These are phyloP conservation scores for Muschampia plurimacula DNA, from an alignment of 2,888 invertebrate genomes.

Conservation along the genomic window DNA sequence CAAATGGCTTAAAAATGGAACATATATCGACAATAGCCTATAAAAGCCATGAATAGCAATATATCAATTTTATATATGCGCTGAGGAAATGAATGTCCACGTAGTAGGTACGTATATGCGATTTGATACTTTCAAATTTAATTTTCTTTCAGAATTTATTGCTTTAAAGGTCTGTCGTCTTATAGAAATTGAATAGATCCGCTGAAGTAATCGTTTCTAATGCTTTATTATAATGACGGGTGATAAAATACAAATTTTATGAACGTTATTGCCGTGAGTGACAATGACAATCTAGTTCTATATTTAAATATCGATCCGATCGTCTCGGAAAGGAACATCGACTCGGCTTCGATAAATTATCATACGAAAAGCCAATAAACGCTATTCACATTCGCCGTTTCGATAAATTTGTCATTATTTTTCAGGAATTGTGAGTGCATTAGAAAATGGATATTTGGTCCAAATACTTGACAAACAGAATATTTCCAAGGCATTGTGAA, in stretches of 20 bases:
- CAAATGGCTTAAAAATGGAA: no score
- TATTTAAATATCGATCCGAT: background rate
- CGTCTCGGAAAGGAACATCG: background rate
- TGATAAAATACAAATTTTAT: background rate
- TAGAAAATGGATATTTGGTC: no score
- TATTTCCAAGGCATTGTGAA: no score
- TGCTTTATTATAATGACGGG: background rate
- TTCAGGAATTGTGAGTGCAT: no score
- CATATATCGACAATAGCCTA: no score
- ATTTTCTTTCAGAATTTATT: constrained; percentile 32
- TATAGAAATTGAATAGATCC: constrained; percentile 28
- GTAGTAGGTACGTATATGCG: constrained; percentile 1
- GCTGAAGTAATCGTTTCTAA: background rate
- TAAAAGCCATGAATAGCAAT: background rate
- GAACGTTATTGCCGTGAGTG: background rate
- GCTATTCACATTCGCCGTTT: no score
- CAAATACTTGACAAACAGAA: no score
- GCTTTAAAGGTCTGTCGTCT: constrained; percentile 22
- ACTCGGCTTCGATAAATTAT: no score
- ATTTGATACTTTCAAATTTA: constrained; percentile 25
- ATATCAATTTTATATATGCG: constrained; percentile 6
- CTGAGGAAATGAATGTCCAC: constrained; percentile 14
- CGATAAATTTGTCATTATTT: no score
- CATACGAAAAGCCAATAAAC: no score
- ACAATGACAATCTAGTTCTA: background rate